phyloP scores from a whole-genome alignment of 2,888 invertebrate genomes.

The Sialis lutaria region DNA sequence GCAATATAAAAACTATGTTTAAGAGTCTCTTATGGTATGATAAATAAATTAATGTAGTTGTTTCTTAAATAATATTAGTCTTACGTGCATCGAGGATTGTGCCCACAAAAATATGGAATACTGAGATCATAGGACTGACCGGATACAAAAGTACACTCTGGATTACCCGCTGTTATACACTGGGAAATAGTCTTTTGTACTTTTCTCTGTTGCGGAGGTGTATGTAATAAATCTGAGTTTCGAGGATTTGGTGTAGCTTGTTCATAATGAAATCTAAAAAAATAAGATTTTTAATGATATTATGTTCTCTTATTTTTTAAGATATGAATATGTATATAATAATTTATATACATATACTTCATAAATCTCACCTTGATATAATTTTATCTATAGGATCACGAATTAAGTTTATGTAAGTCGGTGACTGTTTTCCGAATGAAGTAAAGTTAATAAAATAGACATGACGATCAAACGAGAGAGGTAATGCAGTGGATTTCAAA shows the following conservation, averaged over 20 bases:
- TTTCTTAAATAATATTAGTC: conserved; percentile 14
- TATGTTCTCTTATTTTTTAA: too few relatives aligned
- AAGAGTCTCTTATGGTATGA: too few relatives aligned
- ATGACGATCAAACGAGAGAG: conserved; percentile 39
- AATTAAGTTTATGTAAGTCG: conserved; percentile 39
- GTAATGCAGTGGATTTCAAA: conserved; percentile 33
- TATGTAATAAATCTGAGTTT: conserved; percentile 11
- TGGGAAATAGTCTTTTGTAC: conserved; percentile 10
- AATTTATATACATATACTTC: neutral
- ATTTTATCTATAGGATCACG: conserved; percentile 38
- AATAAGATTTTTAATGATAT: neutral
- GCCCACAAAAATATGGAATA: conserved; percentile 46
- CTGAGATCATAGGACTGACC: conserved; percentile 27
- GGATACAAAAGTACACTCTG: conserved; percentile 24
- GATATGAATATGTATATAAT: too few relatives aligned
- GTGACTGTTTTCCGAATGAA: conserved; percentile 33
- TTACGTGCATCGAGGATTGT: conserved; percentile 37
- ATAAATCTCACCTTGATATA: conserved; percentile 26
- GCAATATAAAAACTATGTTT: too few relatives aligned
- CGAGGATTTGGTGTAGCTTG: conserved; percentile 15
- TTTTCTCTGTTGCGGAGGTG: conserved; percentile 5
- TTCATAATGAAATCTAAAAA: conserved; percentile 18
- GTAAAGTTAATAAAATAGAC: conserved; percentile 42
- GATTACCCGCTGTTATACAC: conserved; percentile 22
- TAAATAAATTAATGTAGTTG: neutral